These are phyloP conservation scores for Orchesella flavescens DNA, from an alignment of 2,888 invertebrate genomes.

Conservation along the genomic window DNA sequence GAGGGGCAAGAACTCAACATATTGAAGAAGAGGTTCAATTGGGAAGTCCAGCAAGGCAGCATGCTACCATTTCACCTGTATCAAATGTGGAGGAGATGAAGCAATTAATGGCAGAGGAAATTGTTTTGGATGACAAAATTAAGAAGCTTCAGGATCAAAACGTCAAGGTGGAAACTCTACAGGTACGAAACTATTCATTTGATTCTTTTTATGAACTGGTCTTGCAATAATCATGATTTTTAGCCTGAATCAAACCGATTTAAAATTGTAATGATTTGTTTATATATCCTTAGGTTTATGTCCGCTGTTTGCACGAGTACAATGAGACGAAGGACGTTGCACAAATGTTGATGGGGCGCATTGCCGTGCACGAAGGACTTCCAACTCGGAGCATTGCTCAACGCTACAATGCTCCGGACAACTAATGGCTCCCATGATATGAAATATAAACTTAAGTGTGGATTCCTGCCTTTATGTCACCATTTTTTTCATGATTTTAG, in stretches of 20 bases:
- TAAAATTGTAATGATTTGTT: neutral
- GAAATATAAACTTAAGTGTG: too few species aligned
- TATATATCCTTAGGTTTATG: conserved; percentile 34
- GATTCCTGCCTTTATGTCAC: too few species aligned
- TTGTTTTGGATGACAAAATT: conserved; percentile 17
- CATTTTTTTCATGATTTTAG: too few species aligned
- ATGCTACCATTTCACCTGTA: neutral
- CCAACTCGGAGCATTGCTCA: conserved; percentile 24
- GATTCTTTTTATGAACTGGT: neutral
- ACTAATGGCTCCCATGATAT: too few species aligned
- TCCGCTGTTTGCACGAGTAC: conserved; percentile 36
- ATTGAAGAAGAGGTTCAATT: too few species aligned
- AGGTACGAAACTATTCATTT: neutral
- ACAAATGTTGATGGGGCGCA: conserved; percentile 31
- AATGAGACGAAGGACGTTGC: conserved; percentile 46
- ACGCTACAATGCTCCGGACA: conserved; percentile 47
- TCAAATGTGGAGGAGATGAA: neutral
- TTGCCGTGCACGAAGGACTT: conserved; percentile 33
- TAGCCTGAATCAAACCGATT: too few species aligned
- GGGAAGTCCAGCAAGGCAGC: too few species aligned
- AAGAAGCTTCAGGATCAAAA: conserved; percentile 2
- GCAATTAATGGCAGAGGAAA: neutral
- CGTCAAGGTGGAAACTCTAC: neutral
- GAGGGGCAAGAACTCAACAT: too few species aligned
- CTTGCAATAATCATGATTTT: too few species aligned